phyloP scores from a whole-genome alignment of 1,140 invertebrate genomes.

The Ceratina calcarata region DNA sequence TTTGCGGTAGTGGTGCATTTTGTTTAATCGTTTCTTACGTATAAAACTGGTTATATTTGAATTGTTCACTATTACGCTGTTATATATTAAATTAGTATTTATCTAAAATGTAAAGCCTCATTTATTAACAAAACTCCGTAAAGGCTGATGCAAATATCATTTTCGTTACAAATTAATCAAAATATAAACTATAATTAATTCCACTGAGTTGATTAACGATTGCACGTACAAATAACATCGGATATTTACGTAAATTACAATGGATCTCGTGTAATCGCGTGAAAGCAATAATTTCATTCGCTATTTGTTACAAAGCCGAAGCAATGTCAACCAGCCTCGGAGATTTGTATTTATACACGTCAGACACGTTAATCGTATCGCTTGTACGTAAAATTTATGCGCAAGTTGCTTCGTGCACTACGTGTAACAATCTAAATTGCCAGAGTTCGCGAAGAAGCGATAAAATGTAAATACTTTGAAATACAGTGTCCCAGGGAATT shows the following conservation, averaged over 20 bases:
- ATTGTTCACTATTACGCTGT: too few relatives aligned
- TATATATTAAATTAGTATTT: too few relatives aligned
- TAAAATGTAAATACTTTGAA: constrained; percentile 71
- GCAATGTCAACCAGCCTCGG: too few relatives aligned
- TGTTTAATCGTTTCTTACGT: too few relatives aligned
- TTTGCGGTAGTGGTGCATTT: too few relatives aligned
- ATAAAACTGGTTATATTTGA: too few relatives aligned
- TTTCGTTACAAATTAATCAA: too few relatives aligned
- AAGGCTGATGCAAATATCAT: too few relatives aligned
- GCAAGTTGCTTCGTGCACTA: constrained; percentile 23
- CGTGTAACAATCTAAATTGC: constrained; percentile 51
- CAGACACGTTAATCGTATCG: constrained; percentile 43
- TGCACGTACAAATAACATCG: background rate
- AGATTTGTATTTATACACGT: background rate
- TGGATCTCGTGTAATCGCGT: background rate
- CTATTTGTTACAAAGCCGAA: background rate
- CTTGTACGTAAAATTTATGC: constrained; percentile 43
- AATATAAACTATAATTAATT: too few relatives aligned
- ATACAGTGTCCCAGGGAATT: constrained; percentile 66
- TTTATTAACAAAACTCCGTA: too few relatives aligned
- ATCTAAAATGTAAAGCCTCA: too few relatives aligned
- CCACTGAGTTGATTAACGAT: too few relatives aligned
- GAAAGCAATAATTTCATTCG: background rate
- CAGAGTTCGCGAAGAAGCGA: constrained; percentile 60
- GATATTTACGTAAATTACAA: background rate